phyloP scores from a whole-genome alignment of 2,113 vertebrate genomes.

The Shinisaurus crocodilurus region DNA sequence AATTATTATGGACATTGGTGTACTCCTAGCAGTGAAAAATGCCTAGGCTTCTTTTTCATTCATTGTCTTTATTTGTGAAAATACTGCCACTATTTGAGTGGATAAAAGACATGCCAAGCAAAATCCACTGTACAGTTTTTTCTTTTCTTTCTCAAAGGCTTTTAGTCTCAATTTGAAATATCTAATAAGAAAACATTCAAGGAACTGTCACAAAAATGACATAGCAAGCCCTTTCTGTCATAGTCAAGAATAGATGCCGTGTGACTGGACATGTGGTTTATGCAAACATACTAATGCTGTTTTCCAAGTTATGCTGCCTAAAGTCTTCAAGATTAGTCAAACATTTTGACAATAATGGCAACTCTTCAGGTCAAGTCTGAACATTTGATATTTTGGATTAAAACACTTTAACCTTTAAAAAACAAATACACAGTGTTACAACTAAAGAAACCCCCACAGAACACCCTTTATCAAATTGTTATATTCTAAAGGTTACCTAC shows the following conservation, averaged over 20 bases:
- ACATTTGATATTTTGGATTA: conserved; percentile 69
- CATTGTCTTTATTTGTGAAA: conserved; percentile 77
- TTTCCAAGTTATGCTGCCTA: conserved; percentile 65
- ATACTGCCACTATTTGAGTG: conserved; percentile 76
- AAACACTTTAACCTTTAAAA: conserved; percentile 66
- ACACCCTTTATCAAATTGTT: conserved; percentile 61
- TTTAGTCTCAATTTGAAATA: conserved; percentile 76
- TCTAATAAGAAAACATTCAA: conserved; percentile 75
- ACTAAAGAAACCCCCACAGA: conserved; percentile 46
- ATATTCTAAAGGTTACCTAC: conserved; percentile 61
- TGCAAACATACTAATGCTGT: conserved; percentile 71
- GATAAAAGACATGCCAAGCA: conserved; percentile 74
- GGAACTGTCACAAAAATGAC: conserved; percentile 58
- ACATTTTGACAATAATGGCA: conserved; percentile 70
- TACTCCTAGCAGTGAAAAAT: conserved; percentile 75
- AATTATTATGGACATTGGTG: conserved; percentile 74
- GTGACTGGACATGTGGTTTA: conserved; percentile 67
- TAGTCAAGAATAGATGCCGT: conserved; percentile 68
- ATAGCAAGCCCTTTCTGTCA: conserved; percentile 57
- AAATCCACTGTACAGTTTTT: conserved; percentile 66
- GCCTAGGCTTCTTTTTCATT: conserved; percentile 68
- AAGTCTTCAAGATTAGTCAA: conserved; percentile 73
- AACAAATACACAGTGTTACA: conserved; percentile 68
- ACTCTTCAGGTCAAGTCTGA: conserved; percentile 64
- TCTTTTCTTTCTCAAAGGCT: conserved; percentile 69